A percentile compares a stretch with the other conserved stretches of the same genome.
phyloP scores from a whole-genome alignment of 37 sponge, comb jelly and placozoan species.

The Petrosia ficiformis region DNA sequence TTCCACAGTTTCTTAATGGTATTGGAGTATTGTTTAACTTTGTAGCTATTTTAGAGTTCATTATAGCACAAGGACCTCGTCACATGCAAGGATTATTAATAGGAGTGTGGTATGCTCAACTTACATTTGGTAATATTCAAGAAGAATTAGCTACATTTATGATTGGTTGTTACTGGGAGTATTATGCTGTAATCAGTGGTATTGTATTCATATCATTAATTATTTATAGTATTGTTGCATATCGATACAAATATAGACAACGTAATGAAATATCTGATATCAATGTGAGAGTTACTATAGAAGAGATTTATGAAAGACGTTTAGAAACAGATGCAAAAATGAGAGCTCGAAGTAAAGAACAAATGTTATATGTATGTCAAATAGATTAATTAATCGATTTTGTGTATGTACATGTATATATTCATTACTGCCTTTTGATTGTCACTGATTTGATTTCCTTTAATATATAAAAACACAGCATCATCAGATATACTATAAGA shows the following conservation, averaged over 20 bases:
- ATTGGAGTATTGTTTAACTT: neutral
- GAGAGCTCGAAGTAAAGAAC: no score
- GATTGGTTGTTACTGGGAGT: neutral
- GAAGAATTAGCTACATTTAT: no score
- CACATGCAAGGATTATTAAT: conserved; percentile 4
- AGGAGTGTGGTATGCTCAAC: neutral
- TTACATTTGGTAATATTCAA: neutral
- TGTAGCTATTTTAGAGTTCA: neutral
- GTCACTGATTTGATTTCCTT: no score
- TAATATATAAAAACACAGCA: no score
- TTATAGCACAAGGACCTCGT: neutral
- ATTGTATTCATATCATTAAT: neutral
- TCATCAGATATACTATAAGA: no score
- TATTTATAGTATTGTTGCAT: neutral
- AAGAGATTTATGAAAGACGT: neutral
- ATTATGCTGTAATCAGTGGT: no score
- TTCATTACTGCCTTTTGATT: no score
- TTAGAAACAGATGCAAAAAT: no score
- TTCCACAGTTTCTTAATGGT: no score
- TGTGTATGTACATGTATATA: no score
- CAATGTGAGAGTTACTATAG: neutral
- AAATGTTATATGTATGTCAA: no score
- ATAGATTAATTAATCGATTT: no score
- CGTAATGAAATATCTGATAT: neutral
- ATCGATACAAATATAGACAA: neutral